Conservation (phyloP, 2,113 vertebrate genomes). For the Vulpes ferrilata region DNA sequence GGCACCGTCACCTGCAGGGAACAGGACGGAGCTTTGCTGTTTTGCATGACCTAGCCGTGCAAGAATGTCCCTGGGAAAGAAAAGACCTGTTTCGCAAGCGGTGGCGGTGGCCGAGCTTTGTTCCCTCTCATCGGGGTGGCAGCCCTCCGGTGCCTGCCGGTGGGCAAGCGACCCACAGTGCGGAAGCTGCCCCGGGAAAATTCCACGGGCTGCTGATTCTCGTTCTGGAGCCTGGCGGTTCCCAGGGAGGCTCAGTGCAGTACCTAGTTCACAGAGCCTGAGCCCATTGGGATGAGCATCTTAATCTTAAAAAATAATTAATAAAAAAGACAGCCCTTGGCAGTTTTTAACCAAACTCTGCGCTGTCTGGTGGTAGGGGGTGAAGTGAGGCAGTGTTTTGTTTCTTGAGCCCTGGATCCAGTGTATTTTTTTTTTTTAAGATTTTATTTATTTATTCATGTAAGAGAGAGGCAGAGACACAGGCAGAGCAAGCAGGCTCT, state of each 20-base stretch:
- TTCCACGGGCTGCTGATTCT: constrained; percentile 47
- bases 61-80: constrained; percentile 85
- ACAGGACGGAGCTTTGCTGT: constrained; percentile 73
- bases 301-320: not conserved
- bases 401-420: not conserved
- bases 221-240: constrained; percentile 64
- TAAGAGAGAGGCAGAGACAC: no score
- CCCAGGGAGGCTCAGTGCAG: constrained; percentile 42
- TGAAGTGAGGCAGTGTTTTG: not conserved
- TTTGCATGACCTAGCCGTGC: constrained; percentile 80
- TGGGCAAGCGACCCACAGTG: constrained; percentile 56
- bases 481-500: no score
- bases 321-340: not conserved
- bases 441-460: no score
- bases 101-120: constrained; percentile 47
- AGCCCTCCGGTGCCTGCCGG: constrained; percentile 54
- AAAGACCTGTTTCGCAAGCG: constrained; percentile 80
- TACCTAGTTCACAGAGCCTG: constrained; percentile 53
- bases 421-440: not conserved
- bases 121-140: constrained; percentile 64
- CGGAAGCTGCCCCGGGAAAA: constrained; percentile 70
- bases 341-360: not conserved
- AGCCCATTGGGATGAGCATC: constrained; percentile 5
- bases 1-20: constrained; percentile 78
- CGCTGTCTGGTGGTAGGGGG: not conserved